Base-by-base conservation (phyloP, 2,888 invertebrate species). In the Sphecodes monilicornis region DNA sequence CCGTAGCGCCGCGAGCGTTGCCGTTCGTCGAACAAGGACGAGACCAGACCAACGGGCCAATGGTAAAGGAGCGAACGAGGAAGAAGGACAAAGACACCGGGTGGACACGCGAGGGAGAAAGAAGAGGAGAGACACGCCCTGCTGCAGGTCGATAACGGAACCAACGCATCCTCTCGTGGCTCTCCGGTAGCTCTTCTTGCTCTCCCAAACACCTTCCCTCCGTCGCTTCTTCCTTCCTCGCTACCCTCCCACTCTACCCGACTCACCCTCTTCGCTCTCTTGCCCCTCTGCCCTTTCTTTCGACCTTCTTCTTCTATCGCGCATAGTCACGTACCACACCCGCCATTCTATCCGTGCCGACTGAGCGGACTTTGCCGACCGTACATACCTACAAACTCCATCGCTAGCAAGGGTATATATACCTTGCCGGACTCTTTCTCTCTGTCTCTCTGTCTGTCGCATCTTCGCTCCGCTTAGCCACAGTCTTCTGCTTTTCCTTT, bases 71-170 rank as follows among this genome's bases (percentile, higher is more conserved):
- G 76, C 78, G 78, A 73, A 66, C 60, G 86, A 57, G 82, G 68
- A 77, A 85, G 70, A 70, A 78, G 86, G 83, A 87, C 73, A 43
- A 78, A 77, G 74, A 57, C 74, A 68, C 22, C 69, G 29, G 80
- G 60, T 64, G 77, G 60, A 43, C 54, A 78, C 16, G 71, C 72
- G 83, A 75, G 80, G 70, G 81, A 90, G 88, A 86, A 87, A 83
- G 85, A 87, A 82, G 80, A 78, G 57, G 83, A 88, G 90, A 90
- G 90, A 90, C 90, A 90, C 89, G 90, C 90, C 88, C 89, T 89
- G 88, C 87, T 89, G 90, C 90, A 87, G 90, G 91, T 90, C 90
- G 90, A 89, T 90, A 89, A 86, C 90, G 87, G 89, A 90, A 91
- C 91, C 90, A 87, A 90, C 90, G 90, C 90, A 90, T 90, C 90